These are phyloP conservation scores for Leptinotarsa peninsularis DNA, from an alignment of 2,888 invertebrate species.

Conservation along the genomic window DNA sequence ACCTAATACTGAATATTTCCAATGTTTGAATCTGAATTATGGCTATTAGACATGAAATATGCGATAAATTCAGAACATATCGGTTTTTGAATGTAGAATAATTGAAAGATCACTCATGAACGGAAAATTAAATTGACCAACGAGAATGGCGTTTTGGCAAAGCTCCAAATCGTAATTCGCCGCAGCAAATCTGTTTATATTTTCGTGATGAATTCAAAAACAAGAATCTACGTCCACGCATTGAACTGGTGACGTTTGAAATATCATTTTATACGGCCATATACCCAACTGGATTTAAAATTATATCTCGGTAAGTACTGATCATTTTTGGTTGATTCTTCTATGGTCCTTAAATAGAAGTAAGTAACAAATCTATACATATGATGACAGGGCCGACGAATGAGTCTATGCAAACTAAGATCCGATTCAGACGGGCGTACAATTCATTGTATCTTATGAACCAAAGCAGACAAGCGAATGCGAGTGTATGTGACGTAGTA, in stretches of 20 bases:
- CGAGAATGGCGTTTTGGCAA: neutral
- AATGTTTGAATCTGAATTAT: neutral
- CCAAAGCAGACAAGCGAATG: too few relatives aligned
- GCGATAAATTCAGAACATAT: neutral
- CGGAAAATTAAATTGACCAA: constrained; percentile 5
- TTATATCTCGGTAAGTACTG: neutral
- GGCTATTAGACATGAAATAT: neutral
- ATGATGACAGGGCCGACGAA: too few relatives aligned
- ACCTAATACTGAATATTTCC: neutral
- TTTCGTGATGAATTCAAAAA: constrained; percentile 13
- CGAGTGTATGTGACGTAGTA: too few relatives aligned
- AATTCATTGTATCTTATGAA: too few relatives aligned
- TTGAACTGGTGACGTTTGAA: neutral
- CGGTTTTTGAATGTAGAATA: constrained; percentile 2
- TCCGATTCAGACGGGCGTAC: too few relatives aligned
- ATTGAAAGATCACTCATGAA: constrained; percentile 1
- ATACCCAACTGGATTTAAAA: neutral
- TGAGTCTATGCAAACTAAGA: too few relatives aligned
- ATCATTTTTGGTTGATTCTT: neutral
- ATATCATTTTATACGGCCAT: constrained; percentile 1
- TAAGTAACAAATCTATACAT: too few relatives aligned
- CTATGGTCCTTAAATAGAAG: too few relatives aligned
- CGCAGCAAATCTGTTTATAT: constrained; percentile 10
- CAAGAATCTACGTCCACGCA: constrained; percentile 6
- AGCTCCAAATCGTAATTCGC: neutral